phyloP scores from a whole-genome alignment of 2,888 invertebrate genomes.

The Caenorhabditis sp. region DNA sequence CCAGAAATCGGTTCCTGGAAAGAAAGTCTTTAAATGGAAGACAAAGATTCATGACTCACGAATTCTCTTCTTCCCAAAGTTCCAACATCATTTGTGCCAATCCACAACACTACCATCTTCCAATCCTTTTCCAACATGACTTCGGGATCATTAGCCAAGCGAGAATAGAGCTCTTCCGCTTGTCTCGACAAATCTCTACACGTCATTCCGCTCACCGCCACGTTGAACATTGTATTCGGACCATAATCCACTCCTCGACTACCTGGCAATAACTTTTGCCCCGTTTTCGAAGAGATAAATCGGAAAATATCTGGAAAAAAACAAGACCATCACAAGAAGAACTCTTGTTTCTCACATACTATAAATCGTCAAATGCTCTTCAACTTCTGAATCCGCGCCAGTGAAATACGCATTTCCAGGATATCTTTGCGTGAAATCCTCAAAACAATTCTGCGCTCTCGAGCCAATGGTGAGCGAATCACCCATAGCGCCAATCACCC shows the following conservation, averaged over 20 bases:
- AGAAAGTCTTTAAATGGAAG: no score
- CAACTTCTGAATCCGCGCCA: conserved; percentile 26
- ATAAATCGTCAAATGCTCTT: conserved; percentile 28
- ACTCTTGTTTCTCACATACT: conserved; percentile 1
- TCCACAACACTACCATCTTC: conserved; percentile 62
- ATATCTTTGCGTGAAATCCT: conserved; percentile 9
- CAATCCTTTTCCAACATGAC: conserved; percentile 40
- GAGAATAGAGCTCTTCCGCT: conserved; percentile 26
- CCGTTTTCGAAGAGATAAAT: conserved; percentile 75
- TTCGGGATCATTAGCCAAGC: conserved; percentile 11
- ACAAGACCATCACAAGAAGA: no score
- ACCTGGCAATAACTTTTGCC: conserved; percentile 79
- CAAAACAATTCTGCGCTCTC: conserved; percentile 14
- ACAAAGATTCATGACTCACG: background rate
- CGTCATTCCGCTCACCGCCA: conserved; percentile 52
- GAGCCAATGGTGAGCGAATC: conserved; percentile 54
- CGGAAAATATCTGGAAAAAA: conserved; percentile 78
- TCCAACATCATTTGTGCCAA: conserved; percentile 61
- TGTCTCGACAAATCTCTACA: conserved; percentile 52
- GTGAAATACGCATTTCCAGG: conserved; percentile 36
- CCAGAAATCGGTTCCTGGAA: conserved; percentile 19
- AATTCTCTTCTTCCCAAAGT: conserved; percentile 17
- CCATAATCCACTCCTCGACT: conserved; percentile 78
- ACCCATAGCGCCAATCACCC: conserved; percentile 54
- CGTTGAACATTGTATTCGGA: conserved; percentile 39